Base-by-base conservation (phyloP, 2,888 invertebrate species). In the Physocephala rufipes region DNA sequence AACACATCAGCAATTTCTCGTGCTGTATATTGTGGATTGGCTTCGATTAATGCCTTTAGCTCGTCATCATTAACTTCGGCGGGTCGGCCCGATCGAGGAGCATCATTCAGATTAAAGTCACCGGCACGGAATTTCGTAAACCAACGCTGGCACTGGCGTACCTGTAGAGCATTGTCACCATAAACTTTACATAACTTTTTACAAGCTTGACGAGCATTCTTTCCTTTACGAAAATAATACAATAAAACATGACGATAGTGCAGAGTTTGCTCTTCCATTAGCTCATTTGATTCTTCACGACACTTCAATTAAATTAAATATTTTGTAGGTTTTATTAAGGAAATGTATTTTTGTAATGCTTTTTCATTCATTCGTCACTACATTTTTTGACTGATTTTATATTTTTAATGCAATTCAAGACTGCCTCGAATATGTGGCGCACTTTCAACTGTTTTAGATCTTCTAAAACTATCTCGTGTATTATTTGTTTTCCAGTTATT, bases 161-260 rank as follows among this genome's bases (percentile, higher is more conserved):
- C 26, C 21, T 58, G 21, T n/a, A 58, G 13, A 21, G 58, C 58
- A 26, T 58, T 58, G 58, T 58, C 58, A 15, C 58, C 58, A 21
- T 58, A 58, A 21, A 58, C 58, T 26, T 4, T 26, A 58, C 58
- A 21, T 24, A 58, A n/a, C 24, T 58, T 58, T n/a, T n/a, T 21
- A 58, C 24, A 21, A 21, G 26, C 58, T 13, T 58, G 58, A 21
- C 24, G 13, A 4, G 58, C 58, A n/a, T n/a, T 58, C 26, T 58
- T 58, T 58, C 58, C 58, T 58, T 58, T 58, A 58, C 21, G 58
- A 13, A 58, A 58, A n/a, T 58, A 58, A 58, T 9, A 58, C 16
- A 21, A 26, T 21, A 58, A 58, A 58, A 58, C 24, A n/a, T 58
- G 21, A 3, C 58, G 58, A 58, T 24, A 58, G 24, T 63, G 47